Evolutionary conservation across 2,113 vertebrate genomes (phyloP).

Genomic region (Tursiops truncatus): DNA sequence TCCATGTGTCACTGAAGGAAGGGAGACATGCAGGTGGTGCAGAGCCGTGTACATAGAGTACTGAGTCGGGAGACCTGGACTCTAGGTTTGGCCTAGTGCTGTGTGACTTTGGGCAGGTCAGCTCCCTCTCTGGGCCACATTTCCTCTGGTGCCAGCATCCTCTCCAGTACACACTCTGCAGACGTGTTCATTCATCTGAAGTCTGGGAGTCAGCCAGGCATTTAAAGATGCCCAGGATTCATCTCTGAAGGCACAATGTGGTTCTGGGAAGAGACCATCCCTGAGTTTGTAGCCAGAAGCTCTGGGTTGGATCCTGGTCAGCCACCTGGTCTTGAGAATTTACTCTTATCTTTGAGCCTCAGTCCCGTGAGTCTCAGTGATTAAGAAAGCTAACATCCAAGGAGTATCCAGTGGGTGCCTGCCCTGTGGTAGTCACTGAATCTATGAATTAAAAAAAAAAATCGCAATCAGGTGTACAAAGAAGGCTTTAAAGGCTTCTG

Average conservation of each 20-base stretch:
- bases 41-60: fast-evolving
- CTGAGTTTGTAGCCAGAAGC: neutral
- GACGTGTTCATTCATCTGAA: fast-evolving
- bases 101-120: neutral
- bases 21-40: fast-evolving
- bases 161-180: fast-evolving
- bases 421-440: neutral
- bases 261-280: fast-evolving
- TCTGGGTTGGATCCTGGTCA: neutral
- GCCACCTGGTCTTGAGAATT: neutral
- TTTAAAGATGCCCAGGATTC: fast-evolving
- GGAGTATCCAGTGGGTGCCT: fast-evolving
- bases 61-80: fast-evolving
- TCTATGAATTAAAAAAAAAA: neutral
- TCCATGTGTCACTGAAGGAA: fast-evolving
- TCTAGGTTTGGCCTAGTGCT: neutral
- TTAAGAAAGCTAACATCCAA: fast-evolving
- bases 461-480: neutral
- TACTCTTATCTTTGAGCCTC: neutral
- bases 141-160: fast-evolving
- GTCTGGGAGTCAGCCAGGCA: neutral
- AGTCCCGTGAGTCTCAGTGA: neutral
- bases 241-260: fast-evolving
- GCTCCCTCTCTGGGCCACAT: neutral
- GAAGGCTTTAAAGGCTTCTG: neutral